Percentiles rank a stretch among this genome's conserved stretches.
These are phyloP conservation scores for Takifugu flavidus DNA, from an alignment of 2,113 vertebrate species.

Conservation along the genomic window DNA sequence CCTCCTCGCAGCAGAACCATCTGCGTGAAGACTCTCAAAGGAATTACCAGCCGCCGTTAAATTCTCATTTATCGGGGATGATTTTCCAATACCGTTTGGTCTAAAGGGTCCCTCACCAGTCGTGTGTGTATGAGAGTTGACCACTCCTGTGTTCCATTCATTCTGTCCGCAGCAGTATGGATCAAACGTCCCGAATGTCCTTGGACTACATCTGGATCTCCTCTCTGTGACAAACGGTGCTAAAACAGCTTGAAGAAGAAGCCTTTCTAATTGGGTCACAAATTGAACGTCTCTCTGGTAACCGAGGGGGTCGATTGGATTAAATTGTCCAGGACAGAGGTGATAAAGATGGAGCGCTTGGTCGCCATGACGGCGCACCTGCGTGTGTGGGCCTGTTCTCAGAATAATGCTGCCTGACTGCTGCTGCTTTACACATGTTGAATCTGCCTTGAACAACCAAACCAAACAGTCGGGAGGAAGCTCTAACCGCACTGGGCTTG, in stretches of 20 bases:
- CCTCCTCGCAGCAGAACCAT: constrained; percentile 15
- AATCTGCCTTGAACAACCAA: too few species aligned
- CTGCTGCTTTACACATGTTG: constrained; percentile 10
- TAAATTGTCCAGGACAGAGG: constrained; percentile 69
- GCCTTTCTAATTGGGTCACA: constrained; percentile 80
- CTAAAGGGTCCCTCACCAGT: constrained; percentile 4
- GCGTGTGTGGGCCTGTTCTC: constrained; percentile 38
- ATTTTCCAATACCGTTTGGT: constrained; percentile 9
- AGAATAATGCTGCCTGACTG: constrained; percentile 28
- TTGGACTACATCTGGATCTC: constrained; percentile 17
- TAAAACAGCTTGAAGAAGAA: constrained; percentile 64
- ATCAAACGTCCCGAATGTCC: constrained; percentile 23
- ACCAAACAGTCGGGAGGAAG: too few species aligned
- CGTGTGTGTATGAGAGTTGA: background rate
- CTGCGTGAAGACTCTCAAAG: constrained; percentile 19
- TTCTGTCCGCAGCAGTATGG: background rate
- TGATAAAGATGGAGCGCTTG: constrained; percentile 52
- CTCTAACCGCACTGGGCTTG: too few species aligned
- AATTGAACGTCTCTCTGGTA: constrained; percentile 82
- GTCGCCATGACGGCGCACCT: constrained; percentile 51
- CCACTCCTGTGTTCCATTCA: background rate
- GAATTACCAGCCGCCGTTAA: constrained; percentile 19
- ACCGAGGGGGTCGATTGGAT: constrained; percentile 71
- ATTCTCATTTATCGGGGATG: constrained; percentile 25
- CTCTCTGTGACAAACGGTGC: constrained; percentile 29